These are phyloP conservation scores for Colaptes auratus DNA, from an alignment of 2,113 vertebrate genomes.

Conservation along the genomic window DNA sequence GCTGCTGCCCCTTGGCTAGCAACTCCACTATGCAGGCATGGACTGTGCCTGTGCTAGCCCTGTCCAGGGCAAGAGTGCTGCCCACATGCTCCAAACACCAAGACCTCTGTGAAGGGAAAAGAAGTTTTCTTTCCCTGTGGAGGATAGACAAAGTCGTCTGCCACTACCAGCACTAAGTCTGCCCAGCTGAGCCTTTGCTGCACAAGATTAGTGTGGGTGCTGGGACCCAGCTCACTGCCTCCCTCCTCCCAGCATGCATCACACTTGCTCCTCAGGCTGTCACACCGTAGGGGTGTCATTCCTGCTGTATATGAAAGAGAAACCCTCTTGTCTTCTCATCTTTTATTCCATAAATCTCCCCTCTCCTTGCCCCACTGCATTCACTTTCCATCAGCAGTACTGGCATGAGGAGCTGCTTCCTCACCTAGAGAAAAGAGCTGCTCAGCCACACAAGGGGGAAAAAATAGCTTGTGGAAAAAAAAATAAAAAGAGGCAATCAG, in stretches of 20 bases:
- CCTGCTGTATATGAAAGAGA: not conserved
- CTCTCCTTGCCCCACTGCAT: not conserved
- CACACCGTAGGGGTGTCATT: not conserved
- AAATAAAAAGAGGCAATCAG: not conserved
- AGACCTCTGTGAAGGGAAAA: not conserved
- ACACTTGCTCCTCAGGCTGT: not conserved
- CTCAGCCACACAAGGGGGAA: not conserved
- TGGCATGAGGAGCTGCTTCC: not conserved
- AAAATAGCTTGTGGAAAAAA: not conserved
- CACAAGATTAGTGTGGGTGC: rapidly evolving
- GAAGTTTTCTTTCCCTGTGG: not conserved
- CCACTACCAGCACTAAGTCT: rapidly evolving
- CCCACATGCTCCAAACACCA: rapidly evolving
- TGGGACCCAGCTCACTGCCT: not conserved
- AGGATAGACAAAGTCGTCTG: not conserved
- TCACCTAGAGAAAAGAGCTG: not conserved
- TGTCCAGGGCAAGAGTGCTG: not conserved
- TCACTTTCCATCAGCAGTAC: not conserved
- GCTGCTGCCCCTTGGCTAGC: not conserved
- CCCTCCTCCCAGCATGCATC: not conserved
- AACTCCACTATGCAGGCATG: not conserved
- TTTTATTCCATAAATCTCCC: not conserved
- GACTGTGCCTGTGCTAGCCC: not conserved
- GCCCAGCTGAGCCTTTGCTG: not conserved
- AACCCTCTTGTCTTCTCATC: not conserved